Conservation (phyloP, 2,797 vertebrate species). For the Chloroceryle amazona region DNA sequence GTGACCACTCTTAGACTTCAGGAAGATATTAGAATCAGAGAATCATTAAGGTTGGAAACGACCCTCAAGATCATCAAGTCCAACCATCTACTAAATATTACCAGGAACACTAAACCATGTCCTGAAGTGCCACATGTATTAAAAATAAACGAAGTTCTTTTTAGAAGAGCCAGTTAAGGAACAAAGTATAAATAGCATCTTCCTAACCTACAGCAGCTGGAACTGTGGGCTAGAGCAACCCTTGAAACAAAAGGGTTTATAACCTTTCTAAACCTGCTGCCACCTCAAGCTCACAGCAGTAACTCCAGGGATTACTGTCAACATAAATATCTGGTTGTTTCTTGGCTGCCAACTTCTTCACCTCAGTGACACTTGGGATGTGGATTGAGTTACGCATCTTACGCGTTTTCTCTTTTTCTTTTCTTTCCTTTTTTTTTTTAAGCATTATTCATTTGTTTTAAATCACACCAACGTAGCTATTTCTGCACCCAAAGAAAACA, state of each 20-base stretch:
- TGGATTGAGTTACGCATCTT: not conserved
- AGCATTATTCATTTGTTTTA: not conserved
- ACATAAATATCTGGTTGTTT: not conserved
- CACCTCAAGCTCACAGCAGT: not conserved
- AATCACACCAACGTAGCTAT: not conserved
- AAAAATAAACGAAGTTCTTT: not conserved
- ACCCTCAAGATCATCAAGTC: too few relatives aligned
- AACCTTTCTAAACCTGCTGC: not conserved
- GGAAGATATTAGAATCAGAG: not conserved
- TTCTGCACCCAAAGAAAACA: not conserved
- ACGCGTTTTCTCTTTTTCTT: not conserved
- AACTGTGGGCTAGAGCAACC: not conserved
- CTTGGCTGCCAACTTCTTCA: not conserved
- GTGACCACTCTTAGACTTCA: not conserved
- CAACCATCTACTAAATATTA: too few relatives aligned
- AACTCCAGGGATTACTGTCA: not conserved
- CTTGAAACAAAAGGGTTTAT: not conserved
- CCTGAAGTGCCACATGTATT: not conserved
- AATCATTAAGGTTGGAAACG: too few relatives aligned
- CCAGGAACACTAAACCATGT: too few relatives aligned
- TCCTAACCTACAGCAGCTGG: not conserved
- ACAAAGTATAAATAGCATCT: not conserved
- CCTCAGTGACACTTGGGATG: not conserved
- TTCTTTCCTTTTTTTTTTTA: not conserved
- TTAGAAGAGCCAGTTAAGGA: not conserved